Base-by-base conservation (phyloP, 2,888 invertebrate species). In the Ormyrus rosae region DNA sequence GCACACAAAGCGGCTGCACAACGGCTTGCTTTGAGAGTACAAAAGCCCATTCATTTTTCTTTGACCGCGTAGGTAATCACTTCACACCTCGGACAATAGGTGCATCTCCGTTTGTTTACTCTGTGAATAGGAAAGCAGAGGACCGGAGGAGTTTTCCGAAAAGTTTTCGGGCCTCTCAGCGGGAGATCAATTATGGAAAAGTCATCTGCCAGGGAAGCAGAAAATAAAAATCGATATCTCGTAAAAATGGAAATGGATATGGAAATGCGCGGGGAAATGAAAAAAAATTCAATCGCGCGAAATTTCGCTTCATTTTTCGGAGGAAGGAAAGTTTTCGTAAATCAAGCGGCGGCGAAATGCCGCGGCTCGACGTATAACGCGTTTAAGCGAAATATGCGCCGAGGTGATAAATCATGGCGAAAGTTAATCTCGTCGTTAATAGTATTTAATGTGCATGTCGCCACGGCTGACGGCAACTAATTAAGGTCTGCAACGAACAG, bases 141-240 rank as follows among this genome's bases (percentile, higher is more conserved):
- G n/a, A 7, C 2, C 7, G 5, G 2, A n/a, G 53, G 34, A 58
- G 74, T n/a, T 65, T 64, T 76, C 63, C 51, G 56, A 64, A 64
- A 76, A 75, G 46, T 34, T 13, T 63, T 7, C 13, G 8, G 4
- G 50, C 11, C 53, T 10, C 13, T 45, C 13, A 11, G 56, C 45
- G 78, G 80, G 61, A 81, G 83, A 74, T 71, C 82, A 81, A 81
- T 83, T 82, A 81, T 58, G 6, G 48, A 77, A 83, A 83, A 83
- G 79, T 81, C 83, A 68, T 2, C 46, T n/a, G 71, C 8, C 80
- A 82, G 84, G 84, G 61, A 45, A 77, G 50, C 64, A 84, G 83
- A 79, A 83, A 58, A 46, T 3, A 45, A 34, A 67, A 71, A 58
- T 67, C 4, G 77, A 74, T 67, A 13, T 53, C n/a, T 19, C 67